Evolutionary conservation across 1,140 invertebrate genomes (phyloP).

Genomic region (Papilio aristodemus): DNA sequence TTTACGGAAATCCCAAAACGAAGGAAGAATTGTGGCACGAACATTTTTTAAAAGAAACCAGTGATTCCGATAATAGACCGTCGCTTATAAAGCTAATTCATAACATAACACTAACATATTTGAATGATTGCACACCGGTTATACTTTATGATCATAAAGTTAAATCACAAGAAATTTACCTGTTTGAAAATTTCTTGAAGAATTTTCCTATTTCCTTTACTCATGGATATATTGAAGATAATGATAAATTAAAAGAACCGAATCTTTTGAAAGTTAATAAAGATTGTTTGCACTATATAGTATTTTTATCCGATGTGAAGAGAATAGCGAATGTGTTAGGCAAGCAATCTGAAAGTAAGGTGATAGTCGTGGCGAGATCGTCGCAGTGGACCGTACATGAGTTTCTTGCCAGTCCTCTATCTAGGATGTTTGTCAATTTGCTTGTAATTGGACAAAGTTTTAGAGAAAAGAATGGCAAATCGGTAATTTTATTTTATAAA

Average conservation of each 20-base stretch:
- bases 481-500: constrained; percentile 42
- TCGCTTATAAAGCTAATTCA: constrained; percentile 81
- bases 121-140: constrained; percentile 82
- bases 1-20: constrained; percentile 81
- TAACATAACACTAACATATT: constrained; percentile 81
- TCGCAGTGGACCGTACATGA: constrained; percentile 86
- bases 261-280: constrained; percentile 59
- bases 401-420: constrained; percentile 82
- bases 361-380: constrained; percentile 84
- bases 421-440: constrained; percentile 84
- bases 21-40: constrained; percentile 78
- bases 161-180: constrained; percentile 77
- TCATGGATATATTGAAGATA: constrained; percentile 81
- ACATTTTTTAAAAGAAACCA: constrained; percentile 69
- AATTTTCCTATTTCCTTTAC: constrained; percentile 81
- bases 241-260: constrained; percentile 59
- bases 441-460: constrained; percentile 83
- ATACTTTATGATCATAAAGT: constrained; percentile 83
- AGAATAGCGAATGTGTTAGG: constrained; percentile 81
- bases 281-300: constrained; percentile 83
- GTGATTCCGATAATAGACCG: constrained; percentile 72
- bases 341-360: constrained; percentile 80
- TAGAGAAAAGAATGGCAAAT: constrained; percentile 64
- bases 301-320: constrained; percentile 84
- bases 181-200: constrained; percentile 82